Evolutionary conservation across 2,113 vertebrate genomes (phyloP).

Genomic region (Scomber japonicus): DNA sequence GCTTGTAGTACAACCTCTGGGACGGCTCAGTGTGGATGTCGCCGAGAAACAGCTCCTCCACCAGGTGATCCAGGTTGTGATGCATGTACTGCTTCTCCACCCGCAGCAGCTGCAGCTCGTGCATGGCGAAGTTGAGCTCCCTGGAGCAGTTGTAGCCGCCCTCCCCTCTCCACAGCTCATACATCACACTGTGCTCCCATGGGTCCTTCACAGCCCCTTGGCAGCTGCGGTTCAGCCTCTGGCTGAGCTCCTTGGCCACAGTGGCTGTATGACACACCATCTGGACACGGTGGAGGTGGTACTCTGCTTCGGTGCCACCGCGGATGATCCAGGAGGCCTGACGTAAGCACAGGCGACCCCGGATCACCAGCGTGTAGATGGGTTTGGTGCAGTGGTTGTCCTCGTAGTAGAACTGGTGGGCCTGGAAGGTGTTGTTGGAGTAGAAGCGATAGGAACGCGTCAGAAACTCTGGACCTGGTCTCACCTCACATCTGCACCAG

Average conservation of each 20-base stretch:
- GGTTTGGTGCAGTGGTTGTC: slow-evolving; percentile 83
- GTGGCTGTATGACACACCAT: slow-evolving; percentile 89
- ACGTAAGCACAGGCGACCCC: slow-evolving; percentile 91
- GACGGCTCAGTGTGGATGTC: slow-evolving; percentile 93
- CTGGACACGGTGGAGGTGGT: slow-evolving; percentile 90
- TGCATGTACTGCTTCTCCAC: slow-evolving; percentile 95
- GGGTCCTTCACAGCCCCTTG: slow-evolving; percentile 77
- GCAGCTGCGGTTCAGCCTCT: slow-evolving; percentile 88
- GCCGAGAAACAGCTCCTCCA: slow-evolving; percentile 96
- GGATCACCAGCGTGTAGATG: slow-evolving; percentile 84
- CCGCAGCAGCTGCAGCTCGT: slow-evolving; percentile 94
- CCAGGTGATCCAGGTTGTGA: slow-evolving; percentile 91
- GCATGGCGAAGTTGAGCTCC: slow-evolving; percentile 95
- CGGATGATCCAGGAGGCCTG: slow-evolving; percentile 98
- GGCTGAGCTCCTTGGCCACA: slow-evolving; percentile 86
- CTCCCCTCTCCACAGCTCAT: slow-evolving; percentile 92
- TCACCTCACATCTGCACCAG: slow-evolving; percentile 91
- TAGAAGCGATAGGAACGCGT: slow-evolving; percentile 96
- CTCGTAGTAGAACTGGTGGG: slow-evolving; percentile 82
- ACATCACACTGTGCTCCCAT: slow-evolving; percentile 87
- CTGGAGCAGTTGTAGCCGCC: slow-evolving; percentile 88
- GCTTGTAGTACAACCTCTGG: slow-evolving; percentile 94
- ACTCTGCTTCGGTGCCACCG: slow-evolving; percentile 94
- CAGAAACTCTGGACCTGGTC: slow-evolving; percentile 95
- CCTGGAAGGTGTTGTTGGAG: slow-evolving; percentile 89